Conservation (phyloP, 2,888 invertebrate species). For the Camponotus fellah region DNA sequence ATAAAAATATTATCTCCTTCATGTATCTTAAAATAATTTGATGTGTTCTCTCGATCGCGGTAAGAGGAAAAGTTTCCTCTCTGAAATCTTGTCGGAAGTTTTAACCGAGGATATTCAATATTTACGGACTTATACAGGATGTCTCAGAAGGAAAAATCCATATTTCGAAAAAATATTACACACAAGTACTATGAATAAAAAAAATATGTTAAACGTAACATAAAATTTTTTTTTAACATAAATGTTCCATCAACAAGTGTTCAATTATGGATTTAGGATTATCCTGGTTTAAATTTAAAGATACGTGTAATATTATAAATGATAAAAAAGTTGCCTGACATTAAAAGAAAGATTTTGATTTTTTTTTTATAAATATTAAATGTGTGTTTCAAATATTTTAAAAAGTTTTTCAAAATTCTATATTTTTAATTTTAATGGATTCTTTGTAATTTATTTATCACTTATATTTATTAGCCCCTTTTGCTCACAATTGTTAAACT, state of each 20-base stretch:
- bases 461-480: neutral
- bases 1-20: neutral
- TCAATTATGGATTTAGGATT: neutral
- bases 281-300: neutral
- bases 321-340: neutral
- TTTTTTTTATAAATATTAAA: neutral
- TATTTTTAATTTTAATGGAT: neutral
- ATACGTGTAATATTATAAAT: neutral
- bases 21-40: slow-evolving; percentile 14
- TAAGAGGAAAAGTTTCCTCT: slow-evolving; percentile 21
- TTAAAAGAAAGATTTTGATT: neutral
- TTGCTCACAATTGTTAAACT: neutral
- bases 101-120: slow-evolving; percentile 29
- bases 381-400: neutral
- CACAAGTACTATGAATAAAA: neutral
- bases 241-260: neutral
- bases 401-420: neutral
- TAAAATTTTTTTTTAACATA: too few relatives aligned
- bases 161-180: slow-evolving; percentile 19
- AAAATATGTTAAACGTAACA: too few relatives aligned
- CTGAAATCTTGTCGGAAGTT: slow-evolving; percentile 36
- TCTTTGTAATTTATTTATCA: neutral
- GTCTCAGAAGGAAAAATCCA: slow-evolving; percentile 21
- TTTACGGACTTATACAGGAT: slow-evolving; percentile 23
- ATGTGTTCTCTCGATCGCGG: neutral